Evolutionary conservation across 37 sponge, comb jelly and placozoan species (phyloP), one percentile per base, ranked within the genome.

Genomic region (Haliclona indistincta): DNA sequence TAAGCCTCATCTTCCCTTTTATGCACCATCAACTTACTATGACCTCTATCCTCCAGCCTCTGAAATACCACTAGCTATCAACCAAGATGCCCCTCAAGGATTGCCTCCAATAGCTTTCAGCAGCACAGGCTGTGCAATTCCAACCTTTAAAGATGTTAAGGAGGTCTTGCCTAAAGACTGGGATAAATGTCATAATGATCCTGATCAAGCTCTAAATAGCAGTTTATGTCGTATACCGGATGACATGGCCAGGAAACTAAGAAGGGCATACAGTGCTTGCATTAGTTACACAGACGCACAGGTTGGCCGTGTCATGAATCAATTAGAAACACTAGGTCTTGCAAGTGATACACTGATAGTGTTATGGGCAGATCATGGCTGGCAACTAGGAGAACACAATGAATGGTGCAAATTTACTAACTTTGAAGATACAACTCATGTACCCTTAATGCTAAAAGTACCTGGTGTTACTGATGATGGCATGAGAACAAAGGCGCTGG

Each of bases 331-430:
- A 15, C 63, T 29, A 63, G 76, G 76, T 13, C 68, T 63, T 74
- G 76, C 76, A 5, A 45, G 79, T 22, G 61, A 79, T 44, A 85
- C 86, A 0, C 43, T 79, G 5, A 71, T 85, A 41, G 80, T 85
- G 0, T 38, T 85, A 1, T 73, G 74, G 80, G 74, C 52, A 32
- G 86, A 85, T 65, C 86, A 85, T 64, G 86, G 86, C 37, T 78
- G 67, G 65, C 79, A 79, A 38, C 43, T 73, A 26, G 86, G 81
- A 29, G 72, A 71, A 63, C 81, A 71, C 64, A 63, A 63, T 40
- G 10, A 36, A 38, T 71, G 78, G 78, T 20, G 53, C 35, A 85
- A 85, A 32, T 49, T 47, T 54, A 79, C 86, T 23, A 79, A 85
- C 54, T 72, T 85, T 52, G 79, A 85, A 63, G 80, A 78, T 64